A percentile compares a stretch with the other conserved stretches of the same genome.
phyloP scores from a whole-genome alignment of 2,888 invertebrate species.

The Drosophila eohydei region DNA sequence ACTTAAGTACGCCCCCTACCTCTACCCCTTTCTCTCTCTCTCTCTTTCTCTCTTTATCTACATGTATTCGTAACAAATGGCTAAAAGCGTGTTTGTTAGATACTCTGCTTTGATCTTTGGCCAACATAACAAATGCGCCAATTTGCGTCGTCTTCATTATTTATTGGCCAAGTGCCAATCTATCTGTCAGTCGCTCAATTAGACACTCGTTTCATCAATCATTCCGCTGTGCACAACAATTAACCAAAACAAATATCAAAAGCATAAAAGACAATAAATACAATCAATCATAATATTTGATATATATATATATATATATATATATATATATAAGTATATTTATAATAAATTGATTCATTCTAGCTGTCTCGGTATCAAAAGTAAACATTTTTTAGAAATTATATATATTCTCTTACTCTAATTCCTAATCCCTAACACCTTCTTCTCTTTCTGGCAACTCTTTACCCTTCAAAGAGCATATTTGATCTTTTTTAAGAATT shows the following conservation, averaged over 20 bases:
- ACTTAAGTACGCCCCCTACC: background rate
- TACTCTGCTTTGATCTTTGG: constrained; percentile 42
- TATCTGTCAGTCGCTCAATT: constrained; percentile 16
- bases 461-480: background rate
- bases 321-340: background rate
- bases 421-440: background rate
- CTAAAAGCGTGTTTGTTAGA: constrained; percentile 24
- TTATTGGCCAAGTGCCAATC: constrained; percentile 45
- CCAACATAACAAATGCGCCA: constrained; percentile 56
- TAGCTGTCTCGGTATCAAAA: too few species aligned
- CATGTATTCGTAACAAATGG: background rate
- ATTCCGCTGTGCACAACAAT: constrained; percentile 18
- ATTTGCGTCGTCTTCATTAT: constrained; percentile 43
- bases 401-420: background rate
- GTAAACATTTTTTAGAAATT: background rate
- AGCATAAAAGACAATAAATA: constrained; percentile 15
- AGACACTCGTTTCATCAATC: constrained; percentile 30
- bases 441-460: background rate
- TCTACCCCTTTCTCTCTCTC: background rate
- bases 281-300: background rate
- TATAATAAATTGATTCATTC: too few species aligned
- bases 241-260: constrained; percentile 21
- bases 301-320: background rate
- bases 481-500: background rate
- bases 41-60: background rate